Evolutionary conservation across 2,113 vertebrate species (phyloP), one percentile per base, ranked within the genome.

Genomic region (Ammodytes marinus): DNA sequence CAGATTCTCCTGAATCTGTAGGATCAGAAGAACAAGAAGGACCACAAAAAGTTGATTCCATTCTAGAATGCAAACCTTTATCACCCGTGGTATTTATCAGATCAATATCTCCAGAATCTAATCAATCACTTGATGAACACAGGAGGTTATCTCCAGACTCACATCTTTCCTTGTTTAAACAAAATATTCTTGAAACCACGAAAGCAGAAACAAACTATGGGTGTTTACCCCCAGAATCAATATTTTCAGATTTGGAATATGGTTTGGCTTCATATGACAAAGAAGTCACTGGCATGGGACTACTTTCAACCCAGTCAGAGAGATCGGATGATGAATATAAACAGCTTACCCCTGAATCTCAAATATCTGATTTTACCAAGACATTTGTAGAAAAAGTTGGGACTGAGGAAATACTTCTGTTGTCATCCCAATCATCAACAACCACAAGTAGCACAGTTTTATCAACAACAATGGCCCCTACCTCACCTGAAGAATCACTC

Each of bases 1-100:
- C 63, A 35, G 65, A 84, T 77, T 94, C 88, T 69, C 88, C 90
- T 78, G 72, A 86, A 60, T 94, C 92, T 43, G 2, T 78, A 35
- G 47, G 35, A n/a, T 83, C 76, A 57, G 82, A 89, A 11, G 39
- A 53, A 43, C 60, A 67, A 47, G 69, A 60, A 40, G 69, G 89
- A 53, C 67, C 68, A 37, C 58, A 61, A 5, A 89, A 86, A 35
- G 55, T 59, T 73, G 80, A 92, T 13, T 88, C 83, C 15, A 39
- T 71, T 19, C 11, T 74, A 46, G 90, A 92, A 19, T 83, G 73
- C 66, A 84, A 69, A 70, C 14, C 61, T 6, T 58, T 87, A 69
- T 85, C 89, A 76, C 79, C 74, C 46, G 45, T 42, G 12, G 35
- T 17, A 64, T 17, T 82, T n/a, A 66, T 42, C 14, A 74, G 68